phyloP scores from a whole-genome alignment of 2,888 invertebrate species.

The Branchipolynoe longqiensis region DNA sequence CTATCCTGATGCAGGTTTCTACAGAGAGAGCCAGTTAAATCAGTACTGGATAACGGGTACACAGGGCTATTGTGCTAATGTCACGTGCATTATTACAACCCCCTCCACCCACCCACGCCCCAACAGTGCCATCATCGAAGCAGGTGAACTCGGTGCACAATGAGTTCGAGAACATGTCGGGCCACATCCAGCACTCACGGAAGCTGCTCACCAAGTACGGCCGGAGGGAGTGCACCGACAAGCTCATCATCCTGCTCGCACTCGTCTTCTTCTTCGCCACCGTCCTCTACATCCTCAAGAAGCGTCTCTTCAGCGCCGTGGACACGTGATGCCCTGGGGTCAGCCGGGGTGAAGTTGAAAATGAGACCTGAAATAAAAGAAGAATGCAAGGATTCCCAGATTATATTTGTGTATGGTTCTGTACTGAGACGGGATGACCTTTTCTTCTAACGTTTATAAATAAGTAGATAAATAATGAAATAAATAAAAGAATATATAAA shows the following conservation, averaged over 20 bases:
- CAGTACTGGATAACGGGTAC: too few relatives aligned
- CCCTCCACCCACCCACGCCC: too few relatives aligned
- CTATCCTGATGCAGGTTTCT: too few relatives aligned
- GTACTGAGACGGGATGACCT: too few relatives aligned
- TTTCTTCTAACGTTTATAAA: too few relatives aligned
- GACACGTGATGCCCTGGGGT: background rate
- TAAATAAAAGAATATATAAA: too few relatives aligned
- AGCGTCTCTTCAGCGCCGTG: conserved; percentile 83
- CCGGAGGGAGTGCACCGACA: conserved; percentile 96
- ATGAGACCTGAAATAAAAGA: background rate
- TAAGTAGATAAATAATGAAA: too few relatives aligned
- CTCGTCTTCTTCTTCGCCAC: conserved; percentile 85
- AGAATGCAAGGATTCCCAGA: too few relatives aligned
- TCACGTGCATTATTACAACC: too few relatives aligned
- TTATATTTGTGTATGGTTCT: too few relatives aligned
- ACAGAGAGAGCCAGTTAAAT: too few relatives aligned
- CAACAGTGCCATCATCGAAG: conserved; percentile 77
- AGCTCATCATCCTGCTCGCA: conserved; percentile 86
- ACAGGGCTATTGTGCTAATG: too few relatives aligned
- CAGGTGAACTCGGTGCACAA: conserved; percentile 78
- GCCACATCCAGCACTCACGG: conserved; percentile 93
- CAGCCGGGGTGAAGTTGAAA: background rate
- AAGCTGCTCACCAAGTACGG: conserved; percentile 96
- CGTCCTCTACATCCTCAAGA: conserved; percentile 95
- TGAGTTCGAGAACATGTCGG: conserved; percentile 92